Base-by-base conservation (phyloP, 2,888 invertebrate species). In the Diploptera punctata region DNA sequence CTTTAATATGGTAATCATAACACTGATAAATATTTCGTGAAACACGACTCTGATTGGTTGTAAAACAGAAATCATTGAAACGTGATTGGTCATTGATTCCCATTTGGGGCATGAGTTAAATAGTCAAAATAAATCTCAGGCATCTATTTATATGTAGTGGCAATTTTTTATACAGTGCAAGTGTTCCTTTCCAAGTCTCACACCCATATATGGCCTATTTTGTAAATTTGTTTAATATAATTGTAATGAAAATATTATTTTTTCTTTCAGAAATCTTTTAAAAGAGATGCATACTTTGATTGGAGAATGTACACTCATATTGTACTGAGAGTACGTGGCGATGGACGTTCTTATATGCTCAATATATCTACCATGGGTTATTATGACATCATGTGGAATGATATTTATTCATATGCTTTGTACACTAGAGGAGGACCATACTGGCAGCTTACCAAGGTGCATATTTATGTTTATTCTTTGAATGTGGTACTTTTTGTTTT, bases 351-450 rank as follows among this genome's bases (percentile, higher is more conserved):
- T 1, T 99, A 99, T 82, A 84, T 93, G 77, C 81, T 99, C 31
- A 94, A 94, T 82, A 83, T 99, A 68, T 87, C 90, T 62, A 87
- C 89, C 0, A 90, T 91, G 78, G 93, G 93, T 1, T 88, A 88
- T 77, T 93, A 88, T 79, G 98, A 99, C 82, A 83, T 97, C 31
- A 87, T 88, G n/a, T 97, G 95, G 95, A 91, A 95, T 81, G 96
- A 98, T 82, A 87, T 93, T 18, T 96, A 92, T 81, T 90, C 92
- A 79, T 98, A 92, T 82, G 89, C 92, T 0, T 83, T 99, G 3
- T 95, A 90, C 81, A 99, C 99, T 0, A 89, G 98, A 83, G 99
- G 99, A 47, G 98, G 99, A 0, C 99, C 99, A 0, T 98, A 99
- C 81, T 99, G 99, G 99, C 99, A 99, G 85, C 84, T 90, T 75